Percentiles rank a stretch among this genome's conserved stretches.
Conservation (phyloP, 2,113 vertebrate genomes). For the Tachysurus vachellii region DNA sequence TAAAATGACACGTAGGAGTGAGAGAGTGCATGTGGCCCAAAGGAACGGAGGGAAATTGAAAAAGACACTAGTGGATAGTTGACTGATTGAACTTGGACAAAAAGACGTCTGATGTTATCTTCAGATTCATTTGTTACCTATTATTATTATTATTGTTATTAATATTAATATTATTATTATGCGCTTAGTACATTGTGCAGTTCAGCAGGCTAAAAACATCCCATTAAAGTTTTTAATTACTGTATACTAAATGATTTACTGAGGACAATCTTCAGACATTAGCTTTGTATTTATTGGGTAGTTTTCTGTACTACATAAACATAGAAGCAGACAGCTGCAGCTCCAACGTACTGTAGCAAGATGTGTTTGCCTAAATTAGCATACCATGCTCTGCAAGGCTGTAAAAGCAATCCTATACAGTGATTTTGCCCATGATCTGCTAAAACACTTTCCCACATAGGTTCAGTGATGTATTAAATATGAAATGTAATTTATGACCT, state of each 20-base stretch:
- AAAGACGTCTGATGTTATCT: not conserved
- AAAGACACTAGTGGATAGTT: not conserved
- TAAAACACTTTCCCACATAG: slow-evolving; percentile 6
- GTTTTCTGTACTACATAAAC: not conserved
- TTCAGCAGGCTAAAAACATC: not conserved
- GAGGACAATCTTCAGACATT: not conserved
- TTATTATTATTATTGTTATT: not conserved
- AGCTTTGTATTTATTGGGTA: not conserved
- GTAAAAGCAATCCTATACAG: slow-evolving; percentile 8
- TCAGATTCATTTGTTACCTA: not conserved
- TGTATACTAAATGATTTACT: not conserved
- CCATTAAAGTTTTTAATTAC: not conserved
- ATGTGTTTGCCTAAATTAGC: slow-evolving; percentile 10
- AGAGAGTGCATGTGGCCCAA: slow-evolving; percentile 27
- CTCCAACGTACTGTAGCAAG: not conserved
- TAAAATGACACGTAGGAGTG: slow-evolving; percentile 44
- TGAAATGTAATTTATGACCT: not conserved
- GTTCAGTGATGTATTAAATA: not conserved
- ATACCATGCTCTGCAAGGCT: not conserved
- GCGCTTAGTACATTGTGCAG: not conserved
- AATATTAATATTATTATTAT: not conserved
- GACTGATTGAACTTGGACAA: slow-evolving; percentile 2
- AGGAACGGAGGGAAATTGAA: slow-evolving; percentile 19
- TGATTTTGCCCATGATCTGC: not conserved
- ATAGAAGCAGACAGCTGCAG: slow-evolving; percentile 8